Percentiles rank a stretch among this genome's conserved stretches.
Conservation (phyloP, 2,888 invertebrate genomes). For the Chymomyza caudatula region DNA sequence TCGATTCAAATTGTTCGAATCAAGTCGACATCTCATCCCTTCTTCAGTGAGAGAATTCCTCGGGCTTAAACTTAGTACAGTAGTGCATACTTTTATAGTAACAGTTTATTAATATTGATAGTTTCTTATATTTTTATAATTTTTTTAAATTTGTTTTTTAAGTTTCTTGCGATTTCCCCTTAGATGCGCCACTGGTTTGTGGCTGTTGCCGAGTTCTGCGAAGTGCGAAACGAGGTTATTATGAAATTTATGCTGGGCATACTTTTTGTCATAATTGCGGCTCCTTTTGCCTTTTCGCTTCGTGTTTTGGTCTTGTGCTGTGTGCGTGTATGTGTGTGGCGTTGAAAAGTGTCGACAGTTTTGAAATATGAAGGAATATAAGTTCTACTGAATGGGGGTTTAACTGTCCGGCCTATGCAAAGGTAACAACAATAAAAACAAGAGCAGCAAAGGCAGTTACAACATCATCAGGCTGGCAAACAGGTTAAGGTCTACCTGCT, state of each 20-base stretch:
- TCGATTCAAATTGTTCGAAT: too few species aligned
- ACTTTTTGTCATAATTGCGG: constrained; percentile 69
- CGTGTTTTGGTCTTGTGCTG: constrained; percentile 1
- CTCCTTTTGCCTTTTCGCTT: constrained; percentile 53
- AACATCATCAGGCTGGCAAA: constrained; percentile 43
- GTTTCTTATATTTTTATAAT: too few species aligned
- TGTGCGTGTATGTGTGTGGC: constrained; percentile 4
- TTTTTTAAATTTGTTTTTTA: too few species aligned
- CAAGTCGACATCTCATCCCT: too few species aligned
- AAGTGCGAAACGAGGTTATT: constrained; percentile 61
- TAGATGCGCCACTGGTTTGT: neutral
- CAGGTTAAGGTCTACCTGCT: neutral
- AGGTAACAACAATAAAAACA: constrained; percentile 47
- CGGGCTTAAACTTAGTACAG: too few species aligned
- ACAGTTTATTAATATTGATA: too few species aligned
- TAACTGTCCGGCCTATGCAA: constrained; percentile 33
- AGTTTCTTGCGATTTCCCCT: neutral
- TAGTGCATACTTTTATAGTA: too few species aligned
- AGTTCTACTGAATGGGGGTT: constrained; percentile 20
- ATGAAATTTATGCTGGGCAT: constrained; percentile 66
- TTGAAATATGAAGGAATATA: constrained; percentile 64
- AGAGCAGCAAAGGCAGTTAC: constrained; percentile 5
- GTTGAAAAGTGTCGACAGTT: constrained; percentile 66
- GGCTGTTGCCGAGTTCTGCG: neutral
- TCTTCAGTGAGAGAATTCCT: too few species aligned